These are phyloP conservation scores for Cryptosula pallasiana DNA, from an alignment of 2,888 invertebrate species.

Conservation along the genomic window DNA sequence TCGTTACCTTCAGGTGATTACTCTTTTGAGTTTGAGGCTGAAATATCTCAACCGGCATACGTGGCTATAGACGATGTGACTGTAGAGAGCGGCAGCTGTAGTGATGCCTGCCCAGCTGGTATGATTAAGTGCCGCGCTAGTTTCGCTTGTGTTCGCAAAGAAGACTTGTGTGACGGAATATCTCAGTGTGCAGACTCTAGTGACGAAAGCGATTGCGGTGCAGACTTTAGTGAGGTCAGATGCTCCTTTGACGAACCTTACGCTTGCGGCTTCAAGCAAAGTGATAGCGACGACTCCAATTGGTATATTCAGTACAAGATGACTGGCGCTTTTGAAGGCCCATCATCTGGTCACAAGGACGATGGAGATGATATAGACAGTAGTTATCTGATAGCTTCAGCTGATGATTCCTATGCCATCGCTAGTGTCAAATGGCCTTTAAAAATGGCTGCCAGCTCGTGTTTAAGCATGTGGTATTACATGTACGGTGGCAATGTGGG, in stretches of 20 bases:
- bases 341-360: neutral
- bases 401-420: neutral
- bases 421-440: neutral
- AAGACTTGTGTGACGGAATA: neutral
- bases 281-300: neutral
- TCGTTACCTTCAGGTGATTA: neutral
- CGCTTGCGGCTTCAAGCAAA: conserved; percentile 10
- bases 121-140: conserved; percentile 2
- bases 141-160: neutral
- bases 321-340: neutral
- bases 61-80: conserved; percentile 23
- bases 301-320: neutral
- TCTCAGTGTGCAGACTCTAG: neutral
- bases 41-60: neutral
- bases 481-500: conserved; percentile 15
- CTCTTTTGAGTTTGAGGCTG: neutral
- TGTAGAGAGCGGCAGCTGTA: neutral
- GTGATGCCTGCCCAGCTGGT: conserved; percentile 8
- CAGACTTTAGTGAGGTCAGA: neutral
- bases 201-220: neutral
- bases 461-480: conserved; percentile 16
- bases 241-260: conserved; percentile 19
- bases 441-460: neutral
- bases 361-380: neutral
- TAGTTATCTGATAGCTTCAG: neutral